Base-by-base conservation (phyloP, 1,140 invertebrate genomes). In the Phymorhynchus buccinoides region DNA sequence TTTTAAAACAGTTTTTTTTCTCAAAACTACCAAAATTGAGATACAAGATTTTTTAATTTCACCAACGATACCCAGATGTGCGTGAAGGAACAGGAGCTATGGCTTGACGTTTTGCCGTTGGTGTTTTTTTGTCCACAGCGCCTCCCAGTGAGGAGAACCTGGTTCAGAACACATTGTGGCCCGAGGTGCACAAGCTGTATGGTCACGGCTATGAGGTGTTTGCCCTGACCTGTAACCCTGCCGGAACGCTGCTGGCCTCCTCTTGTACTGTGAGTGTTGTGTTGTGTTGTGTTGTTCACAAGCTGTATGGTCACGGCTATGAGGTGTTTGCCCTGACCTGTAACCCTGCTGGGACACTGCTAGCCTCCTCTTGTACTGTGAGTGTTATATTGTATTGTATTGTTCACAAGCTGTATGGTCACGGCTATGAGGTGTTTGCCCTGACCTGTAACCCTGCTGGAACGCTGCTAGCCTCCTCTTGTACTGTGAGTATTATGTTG, bases 141-240 rank as follows among this genome's bases (percentile, higher is more conserved):
- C 95, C 95, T 42, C 95, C 95, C 37, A 94, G 93, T 56, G 95
- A 95, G 91, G 98, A 99, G 93, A 96, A 96, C 82, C 92, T 99
- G 32, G 94, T 98, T 91, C 96, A 98, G 93, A 96, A 98, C 91
- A 99, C 98, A 0, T 94, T 99, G 9, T 99, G 98, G 98, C 98
- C 98, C 18, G 99, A 99, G 94, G 93, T 95, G 42, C 96, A 97
- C 90, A 99, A 99, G 94, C 94, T 99, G 18, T 99, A 99, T 94
- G 98, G 94, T 22, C 94, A 94, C 89, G 94, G 94, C n/a, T 98
- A 97, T 94, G 98, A 99, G 94, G 95, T 99, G 83, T 98, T 96
- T 93, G 94, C 96, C 4, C 94, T 99, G 80, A 96, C 96, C 44
- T 95, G 96, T 41, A 96, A 95, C 73, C 92, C 94, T 16, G 94